Evolutionary conservation across 2,113 vertebrate species (phyloP).

Genomic region (Pomatostomus ruficeps): DNA sequence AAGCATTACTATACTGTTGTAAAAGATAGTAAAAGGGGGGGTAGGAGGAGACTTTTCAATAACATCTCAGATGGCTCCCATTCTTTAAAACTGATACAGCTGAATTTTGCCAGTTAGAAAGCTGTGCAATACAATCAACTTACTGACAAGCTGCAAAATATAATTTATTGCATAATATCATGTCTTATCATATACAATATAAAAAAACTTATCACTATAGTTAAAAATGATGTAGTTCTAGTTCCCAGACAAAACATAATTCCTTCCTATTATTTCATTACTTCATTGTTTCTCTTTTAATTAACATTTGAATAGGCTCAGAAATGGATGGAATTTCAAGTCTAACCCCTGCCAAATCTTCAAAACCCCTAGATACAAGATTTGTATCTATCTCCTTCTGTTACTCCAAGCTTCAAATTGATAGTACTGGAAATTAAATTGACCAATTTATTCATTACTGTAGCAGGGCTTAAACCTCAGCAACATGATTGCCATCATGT

Average conservation of each 20-base stretch:
- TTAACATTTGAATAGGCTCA: neutral
- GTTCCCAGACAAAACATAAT: neutral
- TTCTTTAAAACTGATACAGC: neutral
- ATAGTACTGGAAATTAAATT: conserved; percentile 65
- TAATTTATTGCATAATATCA: neutral
- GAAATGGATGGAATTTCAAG: conserved; percentile 11
- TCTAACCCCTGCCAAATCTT: neutral
- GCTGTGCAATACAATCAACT: neutral
- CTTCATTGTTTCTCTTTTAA: neutral
- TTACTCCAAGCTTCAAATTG: conserved; percentile 23
- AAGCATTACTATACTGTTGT: neutral
- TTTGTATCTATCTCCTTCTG: neutral
- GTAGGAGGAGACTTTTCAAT: neutral
- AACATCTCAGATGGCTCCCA: neutral
- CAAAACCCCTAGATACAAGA: conserved; percentile 5
- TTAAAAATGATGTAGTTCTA: neutral
- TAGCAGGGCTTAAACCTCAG: conserved; percentile 48
- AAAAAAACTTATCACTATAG: neutral
- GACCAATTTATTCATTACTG: conserved; percentile 59
- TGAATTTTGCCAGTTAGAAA: neutral
- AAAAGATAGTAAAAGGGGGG: neutral
- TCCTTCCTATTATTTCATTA: neutral
- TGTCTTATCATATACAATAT: neutral
- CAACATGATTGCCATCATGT: conserved; percentile 52
- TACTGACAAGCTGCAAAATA: neutral